These are phyloP conservation scores for Callyntrura guangdongensis DNA, from an alignment of 2,888 invertebrate genomes.

Conservation along the genomic window DNA sequence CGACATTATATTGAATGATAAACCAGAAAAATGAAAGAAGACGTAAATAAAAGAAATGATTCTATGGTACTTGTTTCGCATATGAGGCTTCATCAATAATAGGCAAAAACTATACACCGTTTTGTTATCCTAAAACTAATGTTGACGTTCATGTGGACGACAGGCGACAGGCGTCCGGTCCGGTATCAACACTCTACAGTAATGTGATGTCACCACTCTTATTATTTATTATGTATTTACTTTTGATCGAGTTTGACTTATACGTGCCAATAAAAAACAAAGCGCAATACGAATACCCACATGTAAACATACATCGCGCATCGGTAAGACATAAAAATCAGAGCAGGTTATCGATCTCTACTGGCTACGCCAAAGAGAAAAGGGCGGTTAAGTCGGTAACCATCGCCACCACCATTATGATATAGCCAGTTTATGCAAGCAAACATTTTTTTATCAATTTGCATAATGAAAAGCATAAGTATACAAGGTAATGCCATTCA, in stretches of 20 bases:
- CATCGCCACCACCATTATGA: neutral
- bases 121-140: no score
- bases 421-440: neutral
- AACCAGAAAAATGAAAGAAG: no score
- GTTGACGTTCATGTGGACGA: neutral
- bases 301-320: neutral
- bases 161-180: neutral
- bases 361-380: neutral
- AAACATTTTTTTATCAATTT: neutral
- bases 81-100: no score
- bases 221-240: neutral
- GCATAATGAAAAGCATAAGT: neutral
- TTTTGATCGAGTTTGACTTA: conserved; percentile 13
- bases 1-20: no score
- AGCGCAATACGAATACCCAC: neutral
- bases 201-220: neutral
- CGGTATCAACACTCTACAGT: neutral
- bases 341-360: conserved; percentile 55
- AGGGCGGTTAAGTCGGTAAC: neutral
- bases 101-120: no score
- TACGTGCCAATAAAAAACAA: neutral
- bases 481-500: neutral
- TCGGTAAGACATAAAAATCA: conserved; percentile 1
- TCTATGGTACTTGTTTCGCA: no score
- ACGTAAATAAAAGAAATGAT: no score